Base-by-base conservation (phyloP, 2,888 invertebrate species). In the Apamea anceps region DNA sequence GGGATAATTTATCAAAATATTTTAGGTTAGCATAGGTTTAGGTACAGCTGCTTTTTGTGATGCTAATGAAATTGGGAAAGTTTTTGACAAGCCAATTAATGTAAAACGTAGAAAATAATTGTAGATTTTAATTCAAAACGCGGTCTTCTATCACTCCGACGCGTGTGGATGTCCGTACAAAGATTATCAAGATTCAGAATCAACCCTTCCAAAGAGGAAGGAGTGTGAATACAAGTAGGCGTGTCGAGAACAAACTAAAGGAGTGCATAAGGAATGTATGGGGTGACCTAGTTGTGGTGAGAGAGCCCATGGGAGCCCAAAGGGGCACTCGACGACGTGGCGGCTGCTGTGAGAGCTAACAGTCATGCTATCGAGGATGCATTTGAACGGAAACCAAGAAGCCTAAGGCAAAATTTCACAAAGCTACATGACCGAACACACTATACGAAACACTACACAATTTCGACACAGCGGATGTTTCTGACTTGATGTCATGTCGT, bases 251-350 rank as follows among this genome's bases (percentile, higher is more conserved):
- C 84, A 86, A 84, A 75, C 73, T 80, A 83, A 87, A 89, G 81
- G 86, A 84, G 80, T 79, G 78, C 80, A 83, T 87, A 89, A 86
- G 85, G 82, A 79, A 87, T 87, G 79, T 75, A 84, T 89, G 77
- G 86, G 72, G 83, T 89, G 89, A 88, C 88, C 88, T 87, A 89
- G 83, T 86, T 88, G 78, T 80, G 78, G 78, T 74, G 78, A 83
- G 85, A 78, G 79, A 87, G 75, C 88, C 81, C 85, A 86, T 81
- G 89, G 86, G 89, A 89, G 76, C 66, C 77, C 67, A 67, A 81
- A 85, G 78, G 81, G 83, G 78, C 83, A 79, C 88, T 88, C 79
- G 80, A 88, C 79, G 63, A 62, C 65, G 79, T 54, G 67, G 80
- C 76, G 76, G 84, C 81, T 80, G 86, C 81, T 78, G 79, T 89